Base-by-base conservation (phyloP, 1,140 invertebrate species). In the Bactericera cockerelli region DNA sequence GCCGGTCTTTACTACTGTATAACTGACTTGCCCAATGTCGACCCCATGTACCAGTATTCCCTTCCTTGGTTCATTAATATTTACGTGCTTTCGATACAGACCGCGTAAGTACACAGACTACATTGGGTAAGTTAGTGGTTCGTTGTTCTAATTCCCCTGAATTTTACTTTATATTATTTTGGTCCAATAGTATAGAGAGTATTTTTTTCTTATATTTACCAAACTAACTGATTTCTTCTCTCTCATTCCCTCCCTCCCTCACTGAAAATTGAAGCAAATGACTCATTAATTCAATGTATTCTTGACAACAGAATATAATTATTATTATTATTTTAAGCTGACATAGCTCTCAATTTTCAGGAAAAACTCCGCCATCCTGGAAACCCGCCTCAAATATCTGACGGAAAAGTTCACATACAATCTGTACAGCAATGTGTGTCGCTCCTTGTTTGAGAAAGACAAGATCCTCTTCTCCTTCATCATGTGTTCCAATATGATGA, bases 1-100 rank as follows among this genome's bases (percentile, higher is more conserved):
- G 84, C 90, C 8, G 81, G 87, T 14, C 71, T 97, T 1, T 97
- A 94, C 68, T 95, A 94, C 68, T 92, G 89, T 22, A 82, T 95
- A 19, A 88, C 88, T 1, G 89, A 95, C 74, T 72, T 97, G 55
- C 85, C 89, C 8, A 93, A 89, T 65, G 85, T 97, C 39, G 89
- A 96, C 74, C 91, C 91, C 1, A 96, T 97, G 92, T 97, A 96
- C 72, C 92, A 96, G 69, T 97, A 84, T 69, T 88, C 86, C 0
- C 73, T 94, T 10, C 78, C 77, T n/a, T 96, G 92, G 92, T 96
- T 93, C 70, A 91, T 95, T 39, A 90, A 89, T 71, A 75, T 94
- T 0, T 96, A 92, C 68, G 77, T 86, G n/a, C 76, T 80, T 59
- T 90, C 89, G 1, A 93, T 95, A 63, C 86, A 93, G 66, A 84